Conservation (phyloP, 2,888 invertebrate genomes). For the Patella depressa region DNA sequence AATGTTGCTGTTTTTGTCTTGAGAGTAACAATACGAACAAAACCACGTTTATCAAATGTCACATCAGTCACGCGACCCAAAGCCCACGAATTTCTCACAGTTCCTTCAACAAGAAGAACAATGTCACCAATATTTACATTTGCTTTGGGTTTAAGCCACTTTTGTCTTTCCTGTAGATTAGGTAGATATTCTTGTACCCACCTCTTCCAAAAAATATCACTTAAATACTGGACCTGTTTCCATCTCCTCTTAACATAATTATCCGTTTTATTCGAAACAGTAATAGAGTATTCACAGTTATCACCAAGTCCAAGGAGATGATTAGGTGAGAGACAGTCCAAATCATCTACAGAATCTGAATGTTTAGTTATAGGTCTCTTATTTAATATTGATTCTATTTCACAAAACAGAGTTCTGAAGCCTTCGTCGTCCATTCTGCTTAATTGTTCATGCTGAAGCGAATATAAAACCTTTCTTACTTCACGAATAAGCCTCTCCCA, state of each 20-base stretch:
- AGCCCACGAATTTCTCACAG: conserved; percentile 18
- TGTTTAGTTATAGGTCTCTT: conserved; percentile 29
- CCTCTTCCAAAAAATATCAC: conserved; percentile 35
- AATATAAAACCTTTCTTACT: conserved; percentile 26
- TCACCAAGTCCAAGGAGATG: conserved; percentile 27
- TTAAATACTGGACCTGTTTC: conserved; percentile 39
- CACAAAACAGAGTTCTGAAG: conserved; percentile 33
- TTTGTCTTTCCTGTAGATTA: conserved; percentile 27
- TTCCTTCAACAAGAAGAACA: conserved; percentile 16
- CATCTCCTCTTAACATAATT: conserved; percentile 33
- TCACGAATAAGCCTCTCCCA: conserved; percentile 39
- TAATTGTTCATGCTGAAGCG: conserved; percentile 24
- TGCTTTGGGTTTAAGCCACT: conserved; percentile 20
- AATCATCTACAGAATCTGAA: conserved; percentile 24
- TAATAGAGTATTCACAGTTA: conserved; percentile 26
- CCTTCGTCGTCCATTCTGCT: conserved; percentile 31
- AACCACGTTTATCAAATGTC: conserved; percentile 2
- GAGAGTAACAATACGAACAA: conserved; percentile 15
- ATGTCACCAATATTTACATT: conserved; percentile 15
- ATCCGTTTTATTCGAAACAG: conserved; percentile 30
- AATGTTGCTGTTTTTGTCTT: conserved; percentile 12
- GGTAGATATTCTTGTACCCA: conserved; percentile 32
- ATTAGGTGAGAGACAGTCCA: conserved; percentile 34
- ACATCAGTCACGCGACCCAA: conserved; percentile 12
- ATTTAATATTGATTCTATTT: conserved; percentile 36